Evolutionary conservation across 2,113 vertebrate species (phyloP).

Genomic region (Nyctereutes procyonoides): DNA sequence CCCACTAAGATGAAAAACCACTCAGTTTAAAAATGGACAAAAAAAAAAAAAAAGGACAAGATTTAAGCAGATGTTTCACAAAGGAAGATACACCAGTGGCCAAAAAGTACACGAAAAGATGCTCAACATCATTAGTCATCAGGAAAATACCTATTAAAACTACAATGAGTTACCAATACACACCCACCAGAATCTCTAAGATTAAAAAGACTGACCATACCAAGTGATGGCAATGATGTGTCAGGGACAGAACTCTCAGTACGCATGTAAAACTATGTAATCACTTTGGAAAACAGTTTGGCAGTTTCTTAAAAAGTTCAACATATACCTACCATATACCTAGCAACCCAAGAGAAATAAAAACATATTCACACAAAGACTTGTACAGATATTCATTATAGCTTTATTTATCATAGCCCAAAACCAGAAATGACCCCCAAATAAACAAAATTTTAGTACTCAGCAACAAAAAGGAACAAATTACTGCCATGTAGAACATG

Average conservation of each 20-base stretch:
- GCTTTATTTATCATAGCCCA: neutral
- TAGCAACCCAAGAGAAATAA: neutral
- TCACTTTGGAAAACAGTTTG: neutral
- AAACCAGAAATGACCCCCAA: neutral
- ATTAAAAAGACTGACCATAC: neutral
- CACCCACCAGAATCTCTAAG: neutral
- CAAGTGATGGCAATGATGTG: neutral
- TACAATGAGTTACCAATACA: neutral
- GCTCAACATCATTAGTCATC: neutral
- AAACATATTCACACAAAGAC: neutral
- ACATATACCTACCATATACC: neutral
- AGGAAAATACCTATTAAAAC: neutral
- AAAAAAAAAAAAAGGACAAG: too few species aligned
- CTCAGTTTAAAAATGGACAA: neutral
- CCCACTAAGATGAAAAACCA: neutral
- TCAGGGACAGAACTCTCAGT: neutral
- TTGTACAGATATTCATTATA: neutral
- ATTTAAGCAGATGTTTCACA: neutral
- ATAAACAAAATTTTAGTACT: neutral
- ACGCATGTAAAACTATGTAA: neutral
- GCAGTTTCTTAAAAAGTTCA: neutral
- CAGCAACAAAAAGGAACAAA: neutral
- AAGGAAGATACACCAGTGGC: neutral
- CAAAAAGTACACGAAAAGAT: neutral
- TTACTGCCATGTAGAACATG: neutral